These are phyloP conservation scores for Melitaea cinxia DNA, from an alignment of 1,140 invertebrate species.

Conservation along the genomic window DNA sequence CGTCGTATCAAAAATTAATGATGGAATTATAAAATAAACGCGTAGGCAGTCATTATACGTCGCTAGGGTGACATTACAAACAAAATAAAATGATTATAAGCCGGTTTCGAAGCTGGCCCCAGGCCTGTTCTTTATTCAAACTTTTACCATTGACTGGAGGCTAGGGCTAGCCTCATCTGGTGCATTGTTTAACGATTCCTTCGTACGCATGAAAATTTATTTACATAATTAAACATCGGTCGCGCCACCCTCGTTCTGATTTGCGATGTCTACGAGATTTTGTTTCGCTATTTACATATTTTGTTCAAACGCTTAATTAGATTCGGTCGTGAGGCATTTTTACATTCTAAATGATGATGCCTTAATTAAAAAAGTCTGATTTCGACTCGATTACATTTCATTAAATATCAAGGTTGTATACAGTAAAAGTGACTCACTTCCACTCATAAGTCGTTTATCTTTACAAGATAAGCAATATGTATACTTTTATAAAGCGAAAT, in stretches of 20 bases:
- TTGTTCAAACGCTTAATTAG: constrained; percentile 65
- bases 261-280: constrained; percentile 71
- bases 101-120: constrained; percentile 51
- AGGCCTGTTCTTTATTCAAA: constrained; percentile 72
- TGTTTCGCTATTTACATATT: constrained; percentile 73
- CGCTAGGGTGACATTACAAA: constrained; percentile 39
- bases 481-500: constrained; percentile 7
- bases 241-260: constrained; percentile 67
- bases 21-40: constrained; percentile 34
- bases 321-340: constrained; percentile 39
- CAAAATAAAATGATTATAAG: constrained; percentile 52
- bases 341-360: constrained; percentile 6
- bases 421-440: constrained; percentile 13
- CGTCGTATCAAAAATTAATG: constrained; percentile 19
- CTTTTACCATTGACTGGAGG: constrained; percentile 63
- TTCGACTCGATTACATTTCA: not conserved
- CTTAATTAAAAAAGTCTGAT: not conserved
- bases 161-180: constrained; percentile 63
- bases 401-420: not conserved
- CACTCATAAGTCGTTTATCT: constrained; percentile 15
- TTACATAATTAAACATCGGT: constrained; percentile 78
- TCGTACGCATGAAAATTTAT: constrained; percentile 77
- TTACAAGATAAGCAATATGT: constrained; percentile 3
- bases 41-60: constrained; percentile 33
- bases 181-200: constrained; percentile 72